Evolutionary conservation across 2,797 vertebrate genomes (phyloP).

Genomic region (Saxicola maurus): DNA sequence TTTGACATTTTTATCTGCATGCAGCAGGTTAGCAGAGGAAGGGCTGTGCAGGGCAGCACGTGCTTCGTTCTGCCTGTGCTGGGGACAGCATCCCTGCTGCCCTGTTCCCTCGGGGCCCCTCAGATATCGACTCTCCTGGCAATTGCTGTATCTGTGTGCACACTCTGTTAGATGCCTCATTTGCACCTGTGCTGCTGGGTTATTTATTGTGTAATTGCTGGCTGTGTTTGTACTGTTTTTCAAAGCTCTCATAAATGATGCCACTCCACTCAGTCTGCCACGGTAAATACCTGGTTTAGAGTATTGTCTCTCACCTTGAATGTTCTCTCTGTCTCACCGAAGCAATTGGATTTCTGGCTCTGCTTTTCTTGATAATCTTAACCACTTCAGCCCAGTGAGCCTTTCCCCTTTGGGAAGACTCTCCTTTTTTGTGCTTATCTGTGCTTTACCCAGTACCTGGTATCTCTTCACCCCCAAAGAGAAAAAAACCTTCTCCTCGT

Average conservation of each 20-base stretch:
- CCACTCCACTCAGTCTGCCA: neutral
- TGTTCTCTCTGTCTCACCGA: neutral
- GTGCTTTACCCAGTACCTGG: neutral
- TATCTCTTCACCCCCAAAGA: neutral
- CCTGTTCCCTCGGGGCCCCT: neutral
- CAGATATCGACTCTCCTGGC: neutral
- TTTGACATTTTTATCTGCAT: neutral
- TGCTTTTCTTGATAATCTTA: slow-evolving; percentile 1
- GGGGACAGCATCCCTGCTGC: neutral
- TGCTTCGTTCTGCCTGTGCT: neutral
- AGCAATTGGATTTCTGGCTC: neutral
- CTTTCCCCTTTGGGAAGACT: neutral
- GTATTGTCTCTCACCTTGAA: slow-evolving; percentile 29
- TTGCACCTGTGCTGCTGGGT: neutral
- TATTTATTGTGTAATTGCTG: slow-evolving; percentile 42
- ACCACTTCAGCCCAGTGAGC: neutral
- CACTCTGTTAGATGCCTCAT: neutral
- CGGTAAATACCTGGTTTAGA: neutral
- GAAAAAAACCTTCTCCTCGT: neutral
- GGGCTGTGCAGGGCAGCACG: neutral
- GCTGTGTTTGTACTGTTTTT: slow-evolving; percentile 16
- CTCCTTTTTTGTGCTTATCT: neutral
- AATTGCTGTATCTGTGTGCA: neutral
- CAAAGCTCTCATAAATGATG: neutral
- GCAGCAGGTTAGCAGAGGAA: neutral